A percentile compares a stretch with the other conserved stretches of the same genome.
Evolutionary conservation across 92 coral and sea anemone genomes (phyloP).

Genomic region (Actinostola sp.): DNA sequence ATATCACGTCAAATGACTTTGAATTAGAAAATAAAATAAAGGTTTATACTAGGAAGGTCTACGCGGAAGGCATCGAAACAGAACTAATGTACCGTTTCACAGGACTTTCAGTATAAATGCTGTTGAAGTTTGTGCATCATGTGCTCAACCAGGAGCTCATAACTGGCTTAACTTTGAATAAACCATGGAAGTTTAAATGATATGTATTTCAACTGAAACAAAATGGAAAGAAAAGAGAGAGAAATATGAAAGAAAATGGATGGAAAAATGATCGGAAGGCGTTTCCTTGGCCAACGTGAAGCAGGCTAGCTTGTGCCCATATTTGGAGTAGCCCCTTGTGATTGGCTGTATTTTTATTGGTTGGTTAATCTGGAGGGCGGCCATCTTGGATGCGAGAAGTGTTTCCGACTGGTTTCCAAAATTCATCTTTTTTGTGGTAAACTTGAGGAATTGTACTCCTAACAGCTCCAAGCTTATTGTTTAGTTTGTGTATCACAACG

Average conservation of each 20-base stretch:
- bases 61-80: no score
- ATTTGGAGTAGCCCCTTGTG: constrained; percentile 69
- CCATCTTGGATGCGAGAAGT: constrained; percentile 86
- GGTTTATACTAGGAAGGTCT: no score
- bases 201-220: background rate
- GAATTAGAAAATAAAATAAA: no score
- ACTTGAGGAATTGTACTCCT: constrained; percentile 18
- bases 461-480: constrained; percentile 9
- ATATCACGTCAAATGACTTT: no score
- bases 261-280: constrained; percentile 3
- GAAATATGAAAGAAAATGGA: constrained; percentile 3
- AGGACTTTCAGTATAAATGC: no score
- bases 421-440: constrained; percentile 44
- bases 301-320: constrained; percentile 44
- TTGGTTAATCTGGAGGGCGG: constrained; percentile 83
- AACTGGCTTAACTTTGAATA: background rate
- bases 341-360: constrained; percentile 61
- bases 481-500: constrained; percentile 41
- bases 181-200: background rate
- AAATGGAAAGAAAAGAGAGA: background rate
- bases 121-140: no score
- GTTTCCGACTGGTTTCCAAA: constrained; percentile 82
- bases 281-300: constrained; percentile 8
- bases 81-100: no score
- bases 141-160: background rate